Conservation (phyloP, 1,140 invertebrate genomes). For the Tribolium madens region DNA sequence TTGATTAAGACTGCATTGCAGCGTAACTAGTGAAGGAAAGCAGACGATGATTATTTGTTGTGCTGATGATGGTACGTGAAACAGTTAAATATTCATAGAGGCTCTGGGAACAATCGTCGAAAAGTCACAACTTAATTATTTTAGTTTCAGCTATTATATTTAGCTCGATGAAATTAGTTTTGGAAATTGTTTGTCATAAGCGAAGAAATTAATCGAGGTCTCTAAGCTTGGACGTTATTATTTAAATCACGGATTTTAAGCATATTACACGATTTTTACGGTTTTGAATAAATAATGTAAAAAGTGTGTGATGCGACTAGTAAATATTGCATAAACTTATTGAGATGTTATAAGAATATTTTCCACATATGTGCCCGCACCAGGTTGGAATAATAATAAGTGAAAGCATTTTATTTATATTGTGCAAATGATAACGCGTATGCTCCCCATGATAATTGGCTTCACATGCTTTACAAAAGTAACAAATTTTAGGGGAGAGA, state of each 20-base stretch:
- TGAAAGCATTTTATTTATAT: slow-evolving; percentile 37
- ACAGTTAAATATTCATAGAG: slow-evolving; percentile 25
- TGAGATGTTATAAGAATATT: slow-evolving; percentile 39
- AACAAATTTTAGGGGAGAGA: background rate
- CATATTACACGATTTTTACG: slow-evolving; percentile 33
- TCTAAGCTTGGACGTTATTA: slow-evolving; percentile 1
- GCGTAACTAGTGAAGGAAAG: background rate
- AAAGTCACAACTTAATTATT: slow-evolving; percentile 32
- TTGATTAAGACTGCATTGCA: background rate
- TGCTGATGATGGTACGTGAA: slow-evolving; percentile 4
- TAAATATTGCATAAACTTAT: slow-evolving; percentile 37
- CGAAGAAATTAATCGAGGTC: slow-evolving; percentile 6
- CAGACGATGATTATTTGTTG: slow-evolving; percentile 22
- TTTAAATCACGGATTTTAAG: slow-evolving; percentile 34
- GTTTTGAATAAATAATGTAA: slow-evolving; percentile 38
- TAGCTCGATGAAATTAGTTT: slow-evolving; percentile 25
- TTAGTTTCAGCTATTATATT: slow-evolving; percentile 32
- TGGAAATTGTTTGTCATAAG: slow-evolving; percentile 19
- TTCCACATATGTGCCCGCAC: slow-evolving; percentile 26
- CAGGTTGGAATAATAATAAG: slow-evolving; percentile 37
- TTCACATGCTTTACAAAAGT: background rate
- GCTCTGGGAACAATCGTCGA: slow-evolving; percentile 25
- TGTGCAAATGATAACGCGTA: slow-evolving; percentile 26
- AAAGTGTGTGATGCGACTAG: slow-evolving; percentile 32
- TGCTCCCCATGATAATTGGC: slow-evolving; percentile 7